These are phyloP conservation scores for Limnodromus scolopaceus DNA, from an alignment of 2,797 vertebrate species.

Conservation along the genomic window DNA sequence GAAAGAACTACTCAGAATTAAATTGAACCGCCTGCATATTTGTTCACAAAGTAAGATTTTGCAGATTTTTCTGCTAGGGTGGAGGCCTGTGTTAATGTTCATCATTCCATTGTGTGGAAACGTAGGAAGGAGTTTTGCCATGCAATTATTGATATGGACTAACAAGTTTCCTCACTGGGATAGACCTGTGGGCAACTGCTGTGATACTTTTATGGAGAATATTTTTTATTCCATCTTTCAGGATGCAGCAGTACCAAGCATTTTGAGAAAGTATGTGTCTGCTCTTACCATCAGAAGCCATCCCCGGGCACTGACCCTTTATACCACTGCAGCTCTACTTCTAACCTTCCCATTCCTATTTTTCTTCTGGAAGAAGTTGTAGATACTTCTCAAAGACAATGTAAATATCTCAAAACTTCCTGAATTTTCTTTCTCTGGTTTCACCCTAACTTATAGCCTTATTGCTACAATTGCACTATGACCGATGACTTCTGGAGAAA, in stretches of 20 bases:
- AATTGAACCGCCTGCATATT: background rate
- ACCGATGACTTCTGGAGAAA: background rate
- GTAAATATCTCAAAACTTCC: background rate
- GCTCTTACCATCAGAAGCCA: background rate
- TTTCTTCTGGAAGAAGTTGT: background rate
- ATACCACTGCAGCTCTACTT: background rate
- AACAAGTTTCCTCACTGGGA: background rate
- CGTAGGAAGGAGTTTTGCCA: background rate
- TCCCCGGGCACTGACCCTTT: background rate
- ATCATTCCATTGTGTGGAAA: background rate
- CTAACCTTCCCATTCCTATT: background rate
- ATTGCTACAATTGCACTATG: background rate
- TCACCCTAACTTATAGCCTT: background rate
- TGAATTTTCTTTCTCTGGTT: background rate
- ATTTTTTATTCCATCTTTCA: background rate
- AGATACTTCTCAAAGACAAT: background rate
- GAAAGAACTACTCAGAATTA: conserved; percentile 18
- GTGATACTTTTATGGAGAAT: background rate
- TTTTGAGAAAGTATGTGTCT: background rate
- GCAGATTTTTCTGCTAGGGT: background rate
- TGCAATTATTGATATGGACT: background rate
- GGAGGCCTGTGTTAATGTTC: background rate
- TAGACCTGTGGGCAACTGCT: background rate
- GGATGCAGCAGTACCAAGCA: background rate
- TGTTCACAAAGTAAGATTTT: background rate